Evolutionary conservation across 2,888 invertebrate species (phyloP), one percentile per base, ranked within the genome.

Genomic region (Rotaria macrura): DNA sequence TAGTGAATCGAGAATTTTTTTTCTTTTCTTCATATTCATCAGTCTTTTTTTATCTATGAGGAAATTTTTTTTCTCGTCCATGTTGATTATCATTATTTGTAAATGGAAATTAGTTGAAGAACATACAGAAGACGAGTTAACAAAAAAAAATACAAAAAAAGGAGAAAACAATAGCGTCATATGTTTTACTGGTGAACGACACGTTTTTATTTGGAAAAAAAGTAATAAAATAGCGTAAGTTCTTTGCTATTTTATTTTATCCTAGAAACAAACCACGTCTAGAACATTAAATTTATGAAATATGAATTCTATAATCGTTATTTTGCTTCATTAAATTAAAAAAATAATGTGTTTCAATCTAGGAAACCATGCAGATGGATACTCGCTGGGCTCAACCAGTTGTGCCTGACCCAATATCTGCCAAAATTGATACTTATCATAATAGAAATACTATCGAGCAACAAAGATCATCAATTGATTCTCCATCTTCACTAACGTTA

Each of bases 11-110:
- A 65, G 29, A 14, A n/a, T n/a, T 29, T 1, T 34, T 65, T 65
- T 34, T 65, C 65, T 65, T 17, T 29, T 34, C 29, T 65, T 4
- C 17, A 65, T 65, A 6, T 65, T 65, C 65, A 65, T 29, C 29
- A 65, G 65, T 20, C 65, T 29, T 14, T 34, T 65, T 65, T 65
- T 38, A 65, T 65, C 65, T 65, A 65, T 65, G 65, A 65, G 17
- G 14, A 65, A 34, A 34, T 38, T 38, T 38, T 34, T 65, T 34
- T 34, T 34, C 29, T 65, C 65, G 65, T 14, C 65, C 34, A 17
- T 65, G 29, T 25, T 65, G 65, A 65, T 65, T 65, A 65, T 65
- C 34, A 65, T 65, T 65, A 65, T 65, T 65, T 65, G 65, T 65
- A 34, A 65, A 34, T 65, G 34, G 25, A 65, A 20, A 65, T 65